Percentiles rank a stretch among this genome's conserved stretches.
These are phyloP conservation scores for Nebria salina DNA, from an alignment of 2,888 invertebrate genomes.

Conservation along the genomic window DNA sequence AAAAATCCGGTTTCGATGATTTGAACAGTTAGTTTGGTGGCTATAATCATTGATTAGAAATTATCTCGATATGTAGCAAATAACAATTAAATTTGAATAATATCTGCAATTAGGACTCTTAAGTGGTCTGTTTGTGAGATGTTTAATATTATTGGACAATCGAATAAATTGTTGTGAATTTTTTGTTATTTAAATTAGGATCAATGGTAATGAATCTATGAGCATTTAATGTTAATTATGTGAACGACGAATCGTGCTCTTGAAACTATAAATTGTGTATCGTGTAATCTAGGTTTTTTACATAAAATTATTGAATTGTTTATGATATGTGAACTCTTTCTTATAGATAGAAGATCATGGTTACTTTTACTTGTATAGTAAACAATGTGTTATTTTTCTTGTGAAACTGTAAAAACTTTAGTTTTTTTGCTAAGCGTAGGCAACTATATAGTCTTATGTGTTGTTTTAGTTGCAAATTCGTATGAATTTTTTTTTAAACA, in stretches of 20 bases:
- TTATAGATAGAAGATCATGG: slow-evolving; percentile 10
- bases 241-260: slow-evolving; percentile 14
- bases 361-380: background rate
- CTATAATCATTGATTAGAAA: slow-evolving; percentile 28
- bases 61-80: background rate
- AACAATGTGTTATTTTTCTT: background rate
- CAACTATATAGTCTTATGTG: background rate
- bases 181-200: no score
- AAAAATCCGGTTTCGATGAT: slow-evolving; percentile 42
- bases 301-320: slow-evolving; percentile 36
- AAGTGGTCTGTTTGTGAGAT: no score
- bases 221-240: slow-evolving; percentile 17
- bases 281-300: slow-evolving; percentile 38
- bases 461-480: background rate
- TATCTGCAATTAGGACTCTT: background rate
- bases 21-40: slow-evolving; percentile 35
- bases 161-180: no score
- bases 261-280: slow-evolving; percentile 22
- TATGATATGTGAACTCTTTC: slow-evolving; percentile 15
- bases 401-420: background rate
- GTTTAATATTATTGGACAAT: no score
- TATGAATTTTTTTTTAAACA: background rate
- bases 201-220: background rate
- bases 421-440: background rate
- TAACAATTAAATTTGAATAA: background rate